Evolutionary conservation across 2,888 invertebrate species (phyloP).

Genomic region (Hypercompe scribonia): DNA sequence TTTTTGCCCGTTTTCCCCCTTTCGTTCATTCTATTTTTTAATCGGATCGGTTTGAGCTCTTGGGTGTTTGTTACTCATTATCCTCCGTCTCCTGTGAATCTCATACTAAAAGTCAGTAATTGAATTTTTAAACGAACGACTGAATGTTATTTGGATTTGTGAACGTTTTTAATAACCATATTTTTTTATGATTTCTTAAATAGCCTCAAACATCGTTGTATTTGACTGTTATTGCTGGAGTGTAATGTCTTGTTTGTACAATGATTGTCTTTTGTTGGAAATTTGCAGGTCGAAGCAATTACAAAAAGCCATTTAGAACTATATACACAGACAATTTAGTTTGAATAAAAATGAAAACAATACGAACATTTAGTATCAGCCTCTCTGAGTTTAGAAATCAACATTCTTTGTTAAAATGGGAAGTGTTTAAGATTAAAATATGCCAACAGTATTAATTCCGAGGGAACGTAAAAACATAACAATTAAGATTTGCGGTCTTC

Average conservation of each 20-base stretch:
- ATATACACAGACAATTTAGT: not conserved
- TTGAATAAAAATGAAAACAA: not conserved
- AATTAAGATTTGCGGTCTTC: constrained; percentile 34
- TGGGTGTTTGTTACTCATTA: constrained; percentile 69
- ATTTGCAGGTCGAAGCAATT: not conserved
- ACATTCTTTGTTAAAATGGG: constrained; percentile 1
- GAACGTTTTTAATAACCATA: constrained; percentile 13
- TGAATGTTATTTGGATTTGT: constrained; percentile 51
- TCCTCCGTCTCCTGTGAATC: constrained; percentile 47
- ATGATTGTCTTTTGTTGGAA: not conserved
- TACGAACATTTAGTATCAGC: not conserved
- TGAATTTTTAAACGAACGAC: constrained; percentile 65
- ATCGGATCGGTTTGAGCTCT: constrained; percentile 64
- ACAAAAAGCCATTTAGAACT: not conserved
- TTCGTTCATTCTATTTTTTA: constrained; percentile 40
- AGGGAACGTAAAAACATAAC: constrained; percentile 3
- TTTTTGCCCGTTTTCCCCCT: not conserved
- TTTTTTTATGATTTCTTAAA: not conserved
- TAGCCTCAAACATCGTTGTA: not conserved
- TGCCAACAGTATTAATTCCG: not conserved
- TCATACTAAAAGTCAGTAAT: constrained; percentile 57
- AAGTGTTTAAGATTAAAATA: not conserved
- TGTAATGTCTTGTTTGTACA: not conserved
- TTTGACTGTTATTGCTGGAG: not conserved
- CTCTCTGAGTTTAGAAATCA: not conserved